Base-by-base conservation (phyloP, 2,797 vertebrate species). In the Crocidura indochinensis region DNA sequence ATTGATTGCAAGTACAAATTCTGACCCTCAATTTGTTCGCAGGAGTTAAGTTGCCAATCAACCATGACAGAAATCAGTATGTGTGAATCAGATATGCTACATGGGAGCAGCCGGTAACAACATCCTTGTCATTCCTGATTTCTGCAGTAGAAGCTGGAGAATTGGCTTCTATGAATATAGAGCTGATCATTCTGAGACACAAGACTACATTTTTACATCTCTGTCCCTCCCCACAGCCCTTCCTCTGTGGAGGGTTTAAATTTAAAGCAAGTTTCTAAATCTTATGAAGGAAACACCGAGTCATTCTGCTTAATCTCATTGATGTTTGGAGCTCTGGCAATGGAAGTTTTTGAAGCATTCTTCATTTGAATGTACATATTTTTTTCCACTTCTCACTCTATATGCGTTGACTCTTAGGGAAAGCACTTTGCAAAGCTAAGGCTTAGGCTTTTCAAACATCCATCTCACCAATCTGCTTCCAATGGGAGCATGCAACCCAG, bases 401-500 rank as follows among this genome's bases (percentile, higher is more conserved):
- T 72, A 51, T 84, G 51, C 76, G 51, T 89, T 92, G 29, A 95
- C 29, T 69, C n/a, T 27, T 78, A 94, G 56, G 88, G 78, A 95
- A 88, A 75, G 7, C 62, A 12, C 86, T 88, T 82, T 79, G 56
- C 31, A 76, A 87, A 56, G 51, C 60, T 74, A 49, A 56, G 60
- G 29, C 62, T 44, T 84, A 71, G 10, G 60, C 56, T 88, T 94
- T 92, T 77, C 29, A 84, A 91, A 89, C 72, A 82, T 24, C 62
- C 56, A 92, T 56, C 87, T 88, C 47, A 79, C 79, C 87, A 85
- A 79, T 95, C 74, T 84, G 72, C 79, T 95, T 92, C 87, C 80
- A 74, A 88, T 65, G 84, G 86, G 80, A 75, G 92, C 88, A 2
- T 90, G 60, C 60, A 86, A 78, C 85, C 77, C 12, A 67, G 84